These are phyloP conservation scores for Lepeophtheirus salmonis DNA, from an alignment of 1,140 invertebrate species.

Conservation along the genomic window DNA sequence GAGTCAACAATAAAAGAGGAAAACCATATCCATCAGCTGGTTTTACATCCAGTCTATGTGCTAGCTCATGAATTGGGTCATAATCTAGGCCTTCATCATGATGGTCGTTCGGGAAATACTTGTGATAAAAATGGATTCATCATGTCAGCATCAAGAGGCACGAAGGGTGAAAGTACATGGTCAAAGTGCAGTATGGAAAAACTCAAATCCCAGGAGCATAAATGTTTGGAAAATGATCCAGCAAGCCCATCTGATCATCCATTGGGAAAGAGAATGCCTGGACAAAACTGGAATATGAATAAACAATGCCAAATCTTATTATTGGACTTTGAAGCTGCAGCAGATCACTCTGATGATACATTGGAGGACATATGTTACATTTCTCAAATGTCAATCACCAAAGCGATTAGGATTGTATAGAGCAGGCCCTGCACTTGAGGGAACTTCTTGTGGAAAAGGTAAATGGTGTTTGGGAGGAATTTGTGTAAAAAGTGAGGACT, in stretches of 20 bases:
- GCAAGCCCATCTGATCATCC: background rate
- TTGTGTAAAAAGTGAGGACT: slow-evolving; percentile 35
- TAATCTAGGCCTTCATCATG: slow-evolving; percentile 67
- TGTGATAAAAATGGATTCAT: slow-evolving; percentile 60
- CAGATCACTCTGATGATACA: slow-evolving; percentile 24
- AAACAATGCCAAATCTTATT: slow-evolving; percentile 44
- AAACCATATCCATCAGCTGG: slow-evolving; percentile 54
- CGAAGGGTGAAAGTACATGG: slow-evolving; percentile 58
- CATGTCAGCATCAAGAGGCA: slow-evolving; percentile 65
- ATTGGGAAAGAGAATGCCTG: slow-evolving; percentile 29
- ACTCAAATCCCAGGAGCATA: background rate
- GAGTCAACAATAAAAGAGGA: slow-evolving; percentile 45
- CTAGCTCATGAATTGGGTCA: slow-evolving; percentile 72
- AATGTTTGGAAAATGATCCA: background rate
- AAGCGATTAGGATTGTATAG: slow-evolving; percentile 49
- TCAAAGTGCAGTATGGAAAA: slow-evolving; percentile 38
- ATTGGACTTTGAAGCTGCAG: slow-evolving; percentile 45
- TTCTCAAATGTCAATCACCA: slow-evolving; percentile 52
- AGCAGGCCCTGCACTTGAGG: slow-evolving; percentile 58
- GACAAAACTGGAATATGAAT: slow-evolving; percentile 43
- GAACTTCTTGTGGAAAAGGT: slow-evolving; percentile 47
- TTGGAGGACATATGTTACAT: slow-evolving; percentile 45
- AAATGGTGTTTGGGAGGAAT: slow-evolving; percentile 34
- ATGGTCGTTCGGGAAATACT: slow-evolving; percentile 39
- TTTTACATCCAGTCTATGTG: slow-evolving; percentile 65